Evolutionary conservation across 2,113 vertebrate species (phyloP), one percentile per base, ranked within the genome.

Genomic region (Aix galericulata): DNA sequence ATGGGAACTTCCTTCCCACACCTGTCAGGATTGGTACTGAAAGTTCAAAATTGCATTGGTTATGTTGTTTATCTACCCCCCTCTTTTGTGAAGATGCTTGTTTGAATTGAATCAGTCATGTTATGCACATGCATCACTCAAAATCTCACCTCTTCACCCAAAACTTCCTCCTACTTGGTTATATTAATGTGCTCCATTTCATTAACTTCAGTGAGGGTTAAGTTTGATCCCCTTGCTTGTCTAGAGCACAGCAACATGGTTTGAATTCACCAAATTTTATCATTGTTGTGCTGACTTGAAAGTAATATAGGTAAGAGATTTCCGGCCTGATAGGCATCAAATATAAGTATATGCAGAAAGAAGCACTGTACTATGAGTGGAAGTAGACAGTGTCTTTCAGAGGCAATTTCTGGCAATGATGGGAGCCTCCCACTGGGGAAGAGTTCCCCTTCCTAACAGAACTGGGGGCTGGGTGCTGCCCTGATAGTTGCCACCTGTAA

Each of bases 1-100:
- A 84, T 63, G 32, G 77, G 64, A 69, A 50, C 32, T 20, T 80
- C 76, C n/a, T 71, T 75, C 60, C 87, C 75, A 66, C 97, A 97
- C 66, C 92, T 93, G 53, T 40, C 38, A n/a, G 40, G 53, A 60
- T 62, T 40, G 69, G 71, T 88, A n/a, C 15, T 52, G 93, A 38
- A 94, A 91, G 27, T 22, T n/a, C 79, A 73, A 62, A 93, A 73
- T 36, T 71, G 20, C 21, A 48, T 34, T 20, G 46, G 31, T 71
- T 86, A 40, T 46, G 42, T 6, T 1, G 3, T 44, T 64, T 83
- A 62, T 34, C 32, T 64, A 27, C 3, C 13, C 3, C 21, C 4
- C 18, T 4, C 1, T 71, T 78, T 63, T 63, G 13, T 59, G 67
- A 86, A 77, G 21, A 16, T 46, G 18, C 9, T 14, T 36, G 16